A percentile compares a stretch with the other conserved stretches of the same genome.
Conservation (phyloP, 2,888 invertebrate genomes). For the Adelphocoris suturalis region DNA sequence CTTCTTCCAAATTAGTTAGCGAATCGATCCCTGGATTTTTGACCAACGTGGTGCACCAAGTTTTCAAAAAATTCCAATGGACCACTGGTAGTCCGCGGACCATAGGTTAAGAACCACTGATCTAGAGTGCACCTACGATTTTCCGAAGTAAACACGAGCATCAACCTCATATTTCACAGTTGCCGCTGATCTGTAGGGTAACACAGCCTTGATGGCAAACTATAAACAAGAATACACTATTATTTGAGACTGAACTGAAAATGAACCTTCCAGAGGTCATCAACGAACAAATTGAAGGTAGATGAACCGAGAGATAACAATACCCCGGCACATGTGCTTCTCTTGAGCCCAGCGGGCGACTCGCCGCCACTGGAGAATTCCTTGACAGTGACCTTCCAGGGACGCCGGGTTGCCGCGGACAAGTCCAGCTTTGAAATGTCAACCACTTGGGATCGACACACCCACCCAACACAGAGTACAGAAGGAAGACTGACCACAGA, state of each 20-base stretch:
- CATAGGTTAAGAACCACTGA: no score
- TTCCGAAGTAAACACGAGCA: no score
- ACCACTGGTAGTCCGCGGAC: no score
- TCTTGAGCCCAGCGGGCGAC: neutral
- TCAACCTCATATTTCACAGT: no score
- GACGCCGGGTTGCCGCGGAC: neutral
- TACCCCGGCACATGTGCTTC: neutral
- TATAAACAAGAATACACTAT: no score
- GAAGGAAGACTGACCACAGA: neutral
- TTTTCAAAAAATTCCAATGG: no score
- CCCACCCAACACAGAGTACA: neutral
- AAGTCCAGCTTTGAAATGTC: neutral
- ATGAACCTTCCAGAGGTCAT: neutral
- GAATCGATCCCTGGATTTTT: no score
- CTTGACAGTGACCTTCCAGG: neutral
- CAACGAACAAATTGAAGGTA: neutral
- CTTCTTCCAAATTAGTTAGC: no score
- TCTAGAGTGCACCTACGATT: no score
- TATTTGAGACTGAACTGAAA: neutral
- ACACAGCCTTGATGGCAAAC: neutral
- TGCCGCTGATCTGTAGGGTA: neutral
- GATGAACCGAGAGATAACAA: neutral
- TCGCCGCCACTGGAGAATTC: neutral
- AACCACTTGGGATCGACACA: neutral
- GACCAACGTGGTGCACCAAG: no score